These are phyloP conservation scores for Polypedilum vanderplanki DNA, from an alignment of 1,140 invertebrate species.

Conservation along the genomic window DNA sequence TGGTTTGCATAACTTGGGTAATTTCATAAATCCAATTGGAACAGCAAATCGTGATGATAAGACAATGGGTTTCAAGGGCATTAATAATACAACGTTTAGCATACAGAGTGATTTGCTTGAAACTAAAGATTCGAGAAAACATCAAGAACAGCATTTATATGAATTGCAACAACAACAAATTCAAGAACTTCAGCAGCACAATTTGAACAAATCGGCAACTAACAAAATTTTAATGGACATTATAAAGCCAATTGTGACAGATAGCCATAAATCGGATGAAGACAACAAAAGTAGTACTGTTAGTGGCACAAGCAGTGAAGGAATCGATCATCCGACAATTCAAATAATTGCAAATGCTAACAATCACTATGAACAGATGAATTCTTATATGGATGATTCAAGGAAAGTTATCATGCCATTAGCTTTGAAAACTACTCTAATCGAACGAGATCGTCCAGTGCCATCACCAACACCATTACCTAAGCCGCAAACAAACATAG, in stretches of 20 bases:
- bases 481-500: conserved; percentile 36
- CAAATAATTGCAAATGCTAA: conserved; percentile 16
- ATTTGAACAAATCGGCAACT: conserved; percentile 3
- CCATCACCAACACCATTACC: conserved; percentile 29
- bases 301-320: not conserved
- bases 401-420: conserved; percentile 43
- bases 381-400: not conserved
- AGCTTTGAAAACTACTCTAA: conserved; percentile 41
- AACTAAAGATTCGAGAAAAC: not conserved
- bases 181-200: conserved; percentile 7
- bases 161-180: conserved; percentile 19
- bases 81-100: conserved; percentile 15
- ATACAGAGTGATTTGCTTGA: conserved; percentile 15
- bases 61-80: conserved; percentile 14
- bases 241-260: conserved; percentile 20
- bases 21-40: conserved; percentile 42
- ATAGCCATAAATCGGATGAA: not conserved
- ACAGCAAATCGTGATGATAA: conserved; percentile 34
- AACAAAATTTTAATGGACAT: conserved; percentile 25
- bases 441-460: conserved; percentile 34
- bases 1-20: conserved; percentile 39
- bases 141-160: conserved; percentile 21
- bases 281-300: not conserved
- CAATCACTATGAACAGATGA: not conserved
- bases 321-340: not conserved